Conservation (phyloP, 2,113 vertebrate genomes). For the Ageneiosus marmoratus region DNA sequence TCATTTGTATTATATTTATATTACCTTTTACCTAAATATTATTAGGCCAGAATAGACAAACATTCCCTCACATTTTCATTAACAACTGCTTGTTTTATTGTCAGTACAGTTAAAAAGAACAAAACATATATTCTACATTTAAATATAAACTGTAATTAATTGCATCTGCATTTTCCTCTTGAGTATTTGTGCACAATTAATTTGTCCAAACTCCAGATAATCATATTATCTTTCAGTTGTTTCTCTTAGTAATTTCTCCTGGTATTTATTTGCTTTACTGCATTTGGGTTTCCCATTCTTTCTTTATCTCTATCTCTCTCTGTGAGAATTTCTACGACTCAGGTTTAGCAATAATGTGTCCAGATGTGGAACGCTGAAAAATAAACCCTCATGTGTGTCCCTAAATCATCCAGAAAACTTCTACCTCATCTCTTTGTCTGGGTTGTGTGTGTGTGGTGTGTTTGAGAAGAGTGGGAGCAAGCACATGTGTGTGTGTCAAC, state of each 20-base stretch:
- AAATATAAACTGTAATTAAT: neutral
- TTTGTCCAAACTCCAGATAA: neutral
- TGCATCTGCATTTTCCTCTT: neutral
- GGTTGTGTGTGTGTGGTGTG: constrained; percentile 1
- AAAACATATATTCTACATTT: neutral
- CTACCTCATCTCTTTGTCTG: constrained; percentile 16
- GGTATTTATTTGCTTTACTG: constrained; percentile 13
- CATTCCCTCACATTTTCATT: neutral
- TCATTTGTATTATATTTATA: neutral
- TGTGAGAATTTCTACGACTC: neutral
- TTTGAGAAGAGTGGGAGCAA: neutral
- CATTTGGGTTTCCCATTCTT: constrained; percentile 31
- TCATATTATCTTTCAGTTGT: neutral
- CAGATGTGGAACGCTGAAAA: constrained; percentile 28
- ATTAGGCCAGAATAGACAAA: neutral
- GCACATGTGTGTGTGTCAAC: neutral
- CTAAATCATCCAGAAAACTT: constrained; percentile 34
- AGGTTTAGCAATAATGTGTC: constrained; percentile 28
- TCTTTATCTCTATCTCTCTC: neutral
- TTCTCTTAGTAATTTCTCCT: neutral
- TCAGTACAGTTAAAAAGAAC: neutral
- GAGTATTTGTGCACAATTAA: neutral
- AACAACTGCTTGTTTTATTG: neutral
- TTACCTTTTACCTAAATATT: neutral
- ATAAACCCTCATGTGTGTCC: neutral